Evolutionary conservation across 2,888 invertebrate genomes (phyloP), one percentile per base, ranked within the genome.

Genomic region (Leucozona laternaria): DNA sequence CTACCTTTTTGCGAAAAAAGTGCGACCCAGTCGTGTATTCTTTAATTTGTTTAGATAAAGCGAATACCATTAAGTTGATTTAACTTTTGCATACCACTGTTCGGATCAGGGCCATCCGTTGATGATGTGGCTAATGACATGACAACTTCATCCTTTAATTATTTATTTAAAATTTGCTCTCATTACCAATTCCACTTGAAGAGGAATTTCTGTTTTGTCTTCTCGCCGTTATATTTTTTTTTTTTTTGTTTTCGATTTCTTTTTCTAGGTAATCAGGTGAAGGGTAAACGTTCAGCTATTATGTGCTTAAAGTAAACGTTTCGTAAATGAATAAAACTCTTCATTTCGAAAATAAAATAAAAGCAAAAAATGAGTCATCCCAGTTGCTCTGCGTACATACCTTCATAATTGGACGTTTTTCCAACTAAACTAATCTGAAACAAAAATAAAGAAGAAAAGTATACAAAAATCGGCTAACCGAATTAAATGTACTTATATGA

Each of bases 191-290:
- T 82, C 82, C 60, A 71, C 78, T 86, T 81, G 73, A 72, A 13
- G 48, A 28, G 31, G 70, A 31, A 45, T 70, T 70, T 40, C 43
- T 72, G 31, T 48, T 68, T 72, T 57, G 50, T 71, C 40, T 79
- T 62, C 48, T 15, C 62, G 57, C n/a, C 48, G 11, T 28, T 25
- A 64, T 0, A 7, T 31, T 31, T 31, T 66, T n/a, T 62, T 31
- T 76, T 31, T 73, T 25, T 66, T 40, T 73, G n/a, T 73, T 48
- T 62, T 28, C 2, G 5, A 7, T 53, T 15, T 50, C 50, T 15
- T n/a, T 86, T 86, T 86, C 78, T 86, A 78, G 86, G 86, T 86
- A 86, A 86, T 70, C 71, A 86, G 86, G 86, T 86, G 81, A 86
- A 86, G 86, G 86, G 78, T 82, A 86, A 86, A 82, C 64, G 77